A percentile compares a stretch with the other conserved stretches of the same genome.
phyloP scores from a whole-genome alignment of 2,888 invertebrate species.

The Eulithis prunata region DNA sequence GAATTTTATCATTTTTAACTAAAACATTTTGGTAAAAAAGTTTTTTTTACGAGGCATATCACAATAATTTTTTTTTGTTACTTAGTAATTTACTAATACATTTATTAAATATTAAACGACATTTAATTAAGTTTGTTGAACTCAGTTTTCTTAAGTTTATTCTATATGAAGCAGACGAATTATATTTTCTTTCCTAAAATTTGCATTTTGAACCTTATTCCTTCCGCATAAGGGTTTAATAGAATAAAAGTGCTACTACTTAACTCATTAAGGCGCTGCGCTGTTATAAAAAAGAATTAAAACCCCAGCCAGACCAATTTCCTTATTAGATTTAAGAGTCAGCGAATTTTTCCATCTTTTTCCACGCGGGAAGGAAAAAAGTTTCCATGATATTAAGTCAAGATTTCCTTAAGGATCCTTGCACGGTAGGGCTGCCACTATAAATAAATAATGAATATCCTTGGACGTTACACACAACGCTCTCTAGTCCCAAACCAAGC shows the following conservation, averaged over 20 bases:
- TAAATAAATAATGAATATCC: too few species aligned
- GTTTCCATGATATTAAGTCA: conserved; percentile 40
- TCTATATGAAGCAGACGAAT: background rate
- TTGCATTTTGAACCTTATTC: conserved; percentile 11
- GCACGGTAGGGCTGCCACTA: conserved; percentile 31
- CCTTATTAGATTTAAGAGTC: conserved; percentile 44
- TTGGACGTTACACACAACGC: too few species aligned
- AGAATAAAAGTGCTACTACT: conserved; percentile 5
- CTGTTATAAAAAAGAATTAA: conserved; percentile 42
- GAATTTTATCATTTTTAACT: too few species aligned
- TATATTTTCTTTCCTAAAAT: background rate
- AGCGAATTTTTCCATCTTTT: conserved; percentile 37
- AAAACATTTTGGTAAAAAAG: too few species aligned
- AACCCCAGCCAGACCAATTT: conserved; percentile 39
- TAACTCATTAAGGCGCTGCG: conserved; percentile 20
- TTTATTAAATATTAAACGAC: too few species aligned
- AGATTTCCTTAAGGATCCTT: conserved; percentile 35
- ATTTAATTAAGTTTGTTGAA: too few species aligned
- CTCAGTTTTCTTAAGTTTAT: background rate
- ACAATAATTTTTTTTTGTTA: too few species aligned
- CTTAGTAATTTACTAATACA: too few species aligned
- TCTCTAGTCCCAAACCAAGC: too few species aligned
- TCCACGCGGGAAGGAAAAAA: conserved; percentile 26
- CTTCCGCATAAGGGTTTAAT: background rate
- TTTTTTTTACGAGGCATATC: too few species aligned